Evolutionary conservation across 2,113 vertebrate genomes (phyloP), one percentile per base, ranked within the genome.

Genomic region (Alosa alosa): DNA sequence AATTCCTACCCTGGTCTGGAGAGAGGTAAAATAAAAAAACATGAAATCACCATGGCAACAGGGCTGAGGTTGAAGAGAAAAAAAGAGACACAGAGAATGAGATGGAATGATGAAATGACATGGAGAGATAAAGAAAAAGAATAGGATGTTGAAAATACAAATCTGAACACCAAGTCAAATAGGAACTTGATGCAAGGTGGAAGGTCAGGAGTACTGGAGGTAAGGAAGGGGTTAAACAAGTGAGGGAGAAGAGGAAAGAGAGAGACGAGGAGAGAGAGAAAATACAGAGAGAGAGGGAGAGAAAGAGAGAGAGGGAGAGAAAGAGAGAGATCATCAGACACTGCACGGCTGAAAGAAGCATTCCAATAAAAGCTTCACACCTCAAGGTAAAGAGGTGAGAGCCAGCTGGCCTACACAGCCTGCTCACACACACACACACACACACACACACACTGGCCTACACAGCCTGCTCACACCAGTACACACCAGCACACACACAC

Each of bases 21-120:
- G 88, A 84, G 87, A 93, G 93, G 88, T 92, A 92, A 94, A 94
- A 94, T 31, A 68, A 36, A 78, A 75, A 31, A 60, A 60, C 91
- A 94, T 88, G 41, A 84, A 81, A 94, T 95, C 91, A 87, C 92
- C 92, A 94, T 92, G 91, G 94, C 92, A 95, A 95, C 94, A 78
- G 84, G 84, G 81, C 84, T 52, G 89, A 88, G 88, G 86, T 81
- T 49, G 22, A 57, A 47, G 90, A 82, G 85, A 88, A 90, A 82
- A 82, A 86, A 15, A 85, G 44, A 72, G 81, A 72, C 55, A 83
- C 82, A 86, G 89, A 78, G 87, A 82, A 68, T 87, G 84, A 64
- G 84, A 7, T 39, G 3, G 45, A 86, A n/a, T 8, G 60, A 50
- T 22, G 20, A 36, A 31, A n/a, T 4, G 20, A 78, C 31, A 5